Evolutionary conservation across 2,113 vertebrate species (phyloP).

Genomic region (Clupea harengus): DNA sequence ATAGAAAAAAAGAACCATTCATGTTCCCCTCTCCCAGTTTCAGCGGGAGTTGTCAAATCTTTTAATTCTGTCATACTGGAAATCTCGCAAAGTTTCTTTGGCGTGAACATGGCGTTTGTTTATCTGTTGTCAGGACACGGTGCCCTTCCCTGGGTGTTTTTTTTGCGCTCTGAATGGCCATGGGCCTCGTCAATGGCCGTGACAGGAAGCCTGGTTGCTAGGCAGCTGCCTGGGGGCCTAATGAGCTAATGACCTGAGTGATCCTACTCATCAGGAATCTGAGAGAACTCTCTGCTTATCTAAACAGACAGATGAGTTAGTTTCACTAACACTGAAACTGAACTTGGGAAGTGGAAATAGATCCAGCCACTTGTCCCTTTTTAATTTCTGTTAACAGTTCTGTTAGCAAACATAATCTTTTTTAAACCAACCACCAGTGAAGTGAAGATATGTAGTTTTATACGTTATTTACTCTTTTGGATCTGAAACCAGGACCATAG

Average conservation of each 20-base stretch:
- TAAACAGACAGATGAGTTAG: background rate
- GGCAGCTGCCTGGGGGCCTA: constrained; percentile 25
- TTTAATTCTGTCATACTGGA: background rate
- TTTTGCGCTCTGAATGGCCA: constrained; percentile 16
- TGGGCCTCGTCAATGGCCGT: background rate
- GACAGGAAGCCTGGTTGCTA: constrained; percentile 26
- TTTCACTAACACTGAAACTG: background rate
- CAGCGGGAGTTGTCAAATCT: background rate
- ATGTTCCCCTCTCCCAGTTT: background rate
- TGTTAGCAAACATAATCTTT: background rate
- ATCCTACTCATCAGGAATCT: constrained; percentile 27
- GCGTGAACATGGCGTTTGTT: constrained; percentile 3
- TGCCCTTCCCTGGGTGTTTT: background rate
- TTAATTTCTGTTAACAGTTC: background rate
- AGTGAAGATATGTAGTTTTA: background rate
- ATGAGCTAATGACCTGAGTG: constrained; percentile 27
- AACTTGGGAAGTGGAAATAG: background rate
- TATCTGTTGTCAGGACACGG: constrained; percentile 21
- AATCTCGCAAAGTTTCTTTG: background rate
- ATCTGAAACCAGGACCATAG: background rate
- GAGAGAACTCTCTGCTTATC: background rate
- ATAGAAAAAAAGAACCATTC: background rate
- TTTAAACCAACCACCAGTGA: background rate
- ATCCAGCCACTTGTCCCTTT: background rate
- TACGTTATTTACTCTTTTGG: background rate